Percentiles rank a stretch among this genome's conserved stretches.
These are phyloP conservation scores for Embidobia sp. DNA, from an alignment of 2,888 invertebrate species.

Conservation along the genomic window DNA sequence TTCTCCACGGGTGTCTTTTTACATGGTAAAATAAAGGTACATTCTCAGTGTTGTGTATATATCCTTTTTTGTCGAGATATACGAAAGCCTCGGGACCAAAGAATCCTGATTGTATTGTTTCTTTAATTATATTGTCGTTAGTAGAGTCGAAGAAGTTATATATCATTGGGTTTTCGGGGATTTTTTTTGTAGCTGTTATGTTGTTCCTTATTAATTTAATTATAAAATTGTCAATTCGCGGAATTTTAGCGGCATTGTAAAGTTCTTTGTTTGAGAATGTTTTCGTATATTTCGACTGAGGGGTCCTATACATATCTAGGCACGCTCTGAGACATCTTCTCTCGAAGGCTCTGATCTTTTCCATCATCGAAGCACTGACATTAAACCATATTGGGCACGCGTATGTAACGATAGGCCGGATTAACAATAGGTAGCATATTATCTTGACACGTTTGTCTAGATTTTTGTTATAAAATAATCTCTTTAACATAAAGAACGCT, in stretches of 20 bases:
- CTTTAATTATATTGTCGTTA: background rate
- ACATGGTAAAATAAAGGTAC: background rate
- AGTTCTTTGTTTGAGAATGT: background rate
- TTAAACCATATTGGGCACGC: constrained; percentile 27
- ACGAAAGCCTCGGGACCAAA: background rate
- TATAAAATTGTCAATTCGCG: constrained; percentile 17
- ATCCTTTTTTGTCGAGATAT: background rate
- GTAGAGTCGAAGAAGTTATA: background rate
- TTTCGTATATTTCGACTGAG: background rate
- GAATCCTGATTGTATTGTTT: background rate
- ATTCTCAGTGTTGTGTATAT: background rate
- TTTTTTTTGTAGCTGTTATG: background rate
- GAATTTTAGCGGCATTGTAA: constrained; percentile 13
- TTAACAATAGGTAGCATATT: constrained; percentile 24
- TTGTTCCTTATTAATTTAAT: constrained; percentile 3
- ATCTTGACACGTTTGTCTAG: constrained; percentile 8
- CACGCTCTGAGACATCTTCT: background rate
- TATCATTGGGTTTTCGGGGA: background rate
- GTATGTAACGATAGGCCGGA: constrained; percentile 29
- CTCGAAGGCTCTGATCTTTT: background rate
- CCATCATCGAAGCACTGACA: constrained; percentile 16
- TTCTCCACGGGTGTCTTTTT: background rate
- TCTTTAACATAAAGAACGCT: constrained; percentile 6
- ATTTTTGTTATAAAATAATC: constrained; percentile 12
- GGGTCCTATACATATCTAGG: background rate